Conservation (phyloP, 2,797 vertebrate genomes). For the Sternarchorhynchus goeldii region DNA sequence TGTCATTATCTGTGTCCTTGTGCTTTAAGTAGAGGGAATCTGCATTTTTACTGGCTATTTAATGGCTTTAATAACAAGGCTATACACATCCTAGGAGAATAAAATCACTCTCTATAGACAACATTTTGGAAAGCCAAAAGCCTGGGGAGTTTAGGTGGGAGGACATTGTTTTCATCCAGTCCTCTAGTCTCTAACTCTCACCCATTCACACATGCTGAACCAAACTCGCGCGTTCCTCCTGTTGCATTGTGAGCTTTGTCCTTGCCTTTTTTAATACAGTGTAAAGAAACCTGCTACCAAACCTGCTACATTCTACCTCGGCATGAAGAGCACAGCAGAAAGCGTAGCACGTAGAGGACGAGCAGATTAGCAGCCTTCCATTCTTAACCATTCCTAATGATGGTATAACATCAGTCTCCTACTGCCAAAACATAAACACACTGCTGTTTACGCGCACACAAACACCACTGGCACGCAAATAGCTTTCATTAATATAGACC, state of each 20-base stretch:
- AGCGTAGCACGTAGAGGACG: neutral
- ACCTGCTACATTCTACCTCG: conserved; percentile 32
- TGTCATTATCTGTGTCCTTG: conserved; percentile 43
- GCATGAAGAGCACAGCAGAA: neutral
- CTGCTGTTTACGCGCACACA: conserved; percentile 25
- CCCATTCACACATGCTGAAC: conserved; percentile 27
- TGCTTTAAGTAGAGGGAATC: conserved; percentile 31
- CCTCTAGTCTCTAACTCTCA: conserved; percentile 11
- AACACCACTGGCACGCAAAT: conserved; percentile 33
- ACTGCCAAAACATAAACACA: neutral
- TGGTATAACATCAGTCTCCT: conserved; percentile 23
- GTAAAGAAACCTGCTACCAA: conserved; percentile 37
- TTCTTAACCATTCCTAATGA: conserved; percentile 9
- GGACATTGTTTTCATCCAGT: neutral
- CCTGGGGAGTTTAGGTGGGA: neutral
- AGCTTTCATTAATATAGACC: conserved; percentile 18
- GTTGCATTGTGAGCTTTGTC: conserved; percentile 15
- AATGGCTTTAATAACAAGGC: conserved; percentile 9
- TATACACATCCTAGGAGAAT: neutral
- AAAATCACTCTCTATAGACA: neutral
- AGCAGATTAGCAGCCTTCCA: conserved; percentile 36
- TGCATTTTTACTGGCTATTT: conserved; percentile 22
- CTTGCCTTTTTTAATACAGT: conserved; percentile 29
- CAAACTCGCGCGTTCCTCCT: conserved; percentile 11
- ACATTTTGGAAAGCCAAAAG: neutral